A percentile compares a stretch with the other conserved stretches of the same genome.
phyloP scores from a whole-genome alignment of 2,113 vertebrate genomes.

The Phocoena phocoena region DNA sequence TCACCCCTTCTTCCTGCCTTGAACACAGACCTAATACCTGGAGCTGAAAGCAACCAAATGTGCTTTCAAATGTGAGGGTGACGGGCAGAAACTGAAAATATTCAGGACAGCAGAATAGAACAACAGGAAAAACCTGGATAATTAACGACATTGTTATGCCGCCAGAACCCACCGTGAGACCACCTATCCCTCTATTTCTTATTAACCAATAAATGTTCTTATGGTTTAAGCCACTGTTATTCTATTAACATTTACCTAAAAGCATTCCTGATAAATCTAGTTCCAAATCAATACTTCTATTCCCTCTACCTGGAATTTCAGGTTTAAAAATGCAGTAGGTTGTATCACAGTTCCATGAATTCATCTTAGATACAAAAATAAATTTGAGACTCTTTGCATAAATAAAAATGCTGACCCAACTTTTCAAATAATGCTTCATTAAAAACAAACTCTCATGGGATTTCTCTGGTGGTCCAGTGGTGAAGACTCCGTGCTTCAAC shows the following conservation, averaged over 20 bases:
- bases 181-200: not conserved
- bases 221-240: not conserved
- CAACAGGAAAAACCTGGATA: not conserved
- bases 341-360: not conserved
- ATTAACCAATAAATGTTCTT: not conserved
- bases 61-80: not conserved
- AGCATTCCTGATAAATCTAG: not conserved
- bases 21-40: not conserved
- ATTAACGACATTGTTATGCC: not conserved
- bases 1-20: not conserved
- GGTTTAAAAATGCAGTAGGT: not conserved
- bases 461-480: no score
- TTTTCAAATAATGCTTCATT: constrained; percentile 84
- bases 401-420: not conserved
- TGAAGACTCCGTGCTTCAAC: no score
- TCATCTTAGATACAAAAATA: constrained; percentile 14
- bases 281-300: not conserved
- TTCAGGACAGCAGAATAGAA: not conserved
- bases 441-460: not conserved
- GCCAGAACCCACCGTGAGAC: not conserved
- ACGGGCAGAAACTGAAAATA: not conserved
- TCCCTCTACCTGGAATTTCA: not conserved
- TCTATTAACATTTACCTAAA: constrained; percentile 6
- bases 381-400: not conserved
- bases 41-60: not conserved